These are phyloP conservation scores for Dreissena polymorpha DNA, from an alignment of 1,140 invertebrate genomes.

Conservation along the genomic window DNA sequence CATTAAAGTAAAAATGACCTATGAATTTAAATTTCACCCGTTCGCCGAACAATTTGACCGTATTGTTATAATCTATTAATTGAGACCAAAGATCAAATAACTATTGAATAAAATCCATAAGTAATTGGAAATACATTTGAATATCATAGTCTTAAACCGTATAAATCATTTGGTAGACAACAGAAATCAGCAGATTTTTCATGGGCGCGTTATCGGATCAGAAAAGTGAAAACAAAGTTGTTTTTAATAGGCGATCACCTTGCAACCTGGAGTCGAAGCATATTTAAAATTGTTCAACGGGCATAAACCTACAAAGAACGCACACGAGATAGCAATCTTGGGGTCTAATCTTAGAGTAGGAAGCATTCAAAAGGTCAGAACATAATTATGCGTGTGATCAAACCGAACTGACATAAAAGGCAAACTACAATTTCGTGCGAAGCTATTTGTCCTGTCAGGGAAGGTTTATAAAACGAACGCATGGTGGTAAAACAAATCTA, in stretches of 20 bases:
- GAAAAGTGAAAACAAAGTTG: slow-evolving; percentile 57
- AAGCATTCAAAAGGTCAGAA: slow-evolving; percentile 5
- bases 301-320: slow-evolving; percentile 18
- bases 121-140: too few relatives aligned
- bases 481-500: too few relatives aligned
- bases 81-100: neutral
- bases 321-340: neutral
- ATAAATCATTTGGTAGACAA: neutral
- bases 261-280: slow-evolving; percentile 44
- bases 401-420: neutral
- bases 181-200: slow-evolving; percentile 10
- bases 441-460: too few relatives aligned
- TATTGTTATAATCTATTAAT: neutral
- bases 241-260: slow-evolving; percentile 54
- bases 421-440: slow-evolving; percentile 24
- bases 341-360: neutral
- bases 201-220: slow-evolving; percentile 13
- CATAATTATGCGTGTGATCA: slow-evolving; percentile 40
- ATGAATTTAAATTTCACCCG: too few relatives aligned
- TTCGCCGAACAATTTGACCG: too few relatives aligned
- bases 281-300: slow-evolving; percentile 39
- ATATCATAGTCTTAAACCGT: neutral
- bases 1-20: too few relatives aligned
- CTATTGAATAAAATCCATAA: slow-evolving; percentile 1
- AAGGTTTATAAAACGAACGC: too few relatives aligned